Evolutionary conservation across 1,140 invertebrate genomes (phyloP).

Genomic region (Caenorhabditis remanei): DNA sequence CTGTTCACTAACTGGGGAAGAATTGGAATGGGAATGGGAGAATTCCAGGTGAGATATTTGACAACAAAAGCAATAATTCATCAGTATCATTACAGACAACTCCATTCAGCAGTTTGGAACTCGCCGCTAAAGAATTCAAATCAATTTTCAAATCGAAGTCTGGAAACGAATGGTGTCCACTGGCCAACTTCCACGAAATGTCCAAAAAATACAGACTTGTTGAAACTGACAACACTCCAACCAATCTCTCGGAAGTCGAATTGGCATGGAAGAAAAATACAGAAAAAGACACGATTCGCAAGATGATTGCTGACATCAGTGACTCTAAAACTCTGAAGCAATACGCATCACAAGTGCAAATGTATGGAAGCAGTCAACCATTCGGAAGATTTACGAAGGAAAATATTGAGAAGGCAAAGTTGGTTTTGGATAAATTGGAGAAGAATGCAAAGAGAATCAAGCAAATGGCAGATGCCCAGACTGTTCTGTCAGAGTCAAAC

Average conservation of each 20-base stretch:
- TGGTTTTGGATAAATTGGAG: constrained; percentile 69
- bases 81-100: constrained; percentile 76
- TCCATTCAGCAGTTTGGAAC: constrained; percentile 79
- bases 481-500: constrained; percentile 69
- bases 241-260: constrained; percentile 70
- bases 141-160: constrained; percentile 81
- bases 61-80: too few relatives aligned
- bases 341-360: background rate
- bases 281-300: constrained; percentile 24
- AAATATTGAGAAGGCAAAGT: constrained; percentile 74
- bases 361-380: constrained; percentile 63
- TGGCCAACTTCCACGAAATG: constrained; percentile 77
- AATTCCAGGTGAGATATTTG: constrained; percentile 29
- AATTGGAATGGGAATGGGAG: constrained; percentile 78
- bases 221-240: constrained; percentile 72
- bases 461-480: constrained; percentile 58
- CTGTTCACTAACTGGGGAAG: constrained; percentile 81
- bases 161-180: constrained; percentile 80
- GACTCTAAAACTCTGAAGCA: constrained; percentile 46
- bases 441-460: constrained; percentile 50
- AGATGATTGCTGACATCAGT: constrained; percentile 53
- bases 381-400: constrained; percentile 78
- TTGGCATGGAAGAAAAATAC: constrained; percentile 56
- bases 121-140: constrained; percentile 80
- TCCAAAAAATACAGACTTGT: constrained; percentile 80